Base-by-base conservation (phyloP, 2,888 invertebrate species). In the Drosophila nigricruria region DNA sequence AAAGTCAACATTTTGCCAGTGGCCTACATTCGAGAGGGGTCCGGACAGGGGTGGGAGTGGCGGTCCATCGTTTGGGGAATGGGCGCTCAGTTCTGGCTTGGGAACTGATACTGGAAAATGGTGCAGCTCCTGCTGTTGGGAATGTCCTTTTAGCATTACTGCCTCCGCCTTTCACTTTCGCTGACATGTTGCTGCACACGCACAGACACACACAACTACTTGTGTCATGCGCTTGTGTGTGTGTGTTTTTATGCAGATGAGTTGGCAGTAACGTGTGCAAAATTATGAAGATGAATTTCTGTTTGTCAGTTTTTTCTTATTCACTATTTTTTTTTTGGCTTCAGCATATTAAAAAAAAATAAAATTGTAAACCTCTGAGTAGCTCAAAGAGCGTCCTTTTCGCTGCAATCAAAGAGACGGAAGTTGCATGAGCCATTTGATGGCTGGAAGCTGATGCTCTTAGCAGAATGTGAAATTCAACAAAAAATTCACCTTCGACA, bases 1-100 rank as follows among this genome's bases (percentile, higher is more conserved):
- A 86, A 86, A 89, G 85, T 88, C 89, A 86, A 89, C 88, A 88
- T 82, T 89, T 74, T 89, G 89, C 77, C 80, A 88, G 82, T 86
- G 86, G 89, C 86, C 86, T 86, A 89, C 86, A 85, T 86, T 76
- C 62, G 54, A 40, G 65, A 16, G 54, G 23, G 20, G 18, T 64
- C 16, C 23, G 5, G 42, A 16, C 30, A 38, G 36, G 20, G 64
- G 47, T 23, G 53, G 53, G 20, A 14, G 34, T 20, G 34, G 64
- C 23, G 30, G 34, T 49, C 18, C 32, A 0, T 14, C 12, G 12
- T 6, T 16, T 1, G 32, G 67, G 40, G 56, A 63, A 9, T 9
- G 59, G 30, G 56, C 34, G 57, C 47, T 27, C 38, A 30, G 45
- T 6, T 32, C 45, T 49, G 57, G 30, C 45, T 40, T 27, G 59